Percentiles rank a stretch among this genome's conserved stretches.
Evolutionary conservation across 2,113 vertebrate species (phyloP).

Genomic region (Camelus bactrianus): DNA sequence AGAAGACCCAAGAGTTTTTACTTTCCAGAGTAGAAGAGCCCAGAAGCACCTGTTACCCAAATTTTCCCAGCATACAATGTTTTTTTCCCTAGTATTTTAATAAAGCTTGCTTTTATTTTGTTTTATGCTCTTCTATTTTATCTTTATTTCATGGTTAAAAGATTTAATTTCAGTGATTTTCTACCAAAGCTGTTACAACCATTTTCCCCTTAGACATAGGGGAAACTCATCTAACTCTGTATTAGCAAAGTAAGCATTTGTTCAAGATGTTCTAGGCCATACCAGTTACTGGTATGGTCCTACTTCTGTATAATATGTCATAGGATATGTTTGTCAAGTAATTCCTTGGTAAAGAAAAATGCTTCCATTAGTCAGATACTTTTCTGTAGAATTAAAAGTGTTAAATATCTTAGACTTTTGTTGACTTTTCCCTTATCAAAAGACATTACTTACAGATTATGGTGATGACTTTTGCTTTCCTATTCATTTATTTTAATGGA

Average conservation of each 20-base stretch:
- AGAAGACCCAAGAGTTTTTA: background rate
- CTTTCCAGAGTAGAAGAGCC: background rate
- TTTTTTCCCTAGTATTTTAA: background rate
- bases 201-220: background rate
- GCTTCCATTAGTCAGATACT: background rate
- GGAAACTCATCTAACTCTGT: background rate
- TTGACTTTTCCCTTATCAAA: background rate
- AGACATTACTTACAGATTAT: background rate
- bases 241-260: conserved; percentile 30
- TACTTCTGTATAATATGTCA: background rate
- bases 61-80: background rate
- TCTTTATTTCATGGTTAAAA: background rate
- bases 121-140: background rate
- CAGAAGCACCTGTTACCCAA: background rate
- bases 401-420: background rate
- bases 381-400: conserved; percentile 1
- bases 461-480: background rate
- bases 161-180: conserved; percentile 39
- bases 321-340: background rate
- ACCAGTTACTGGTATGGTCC: background rate
- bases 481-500: background rate
- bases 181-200: background rate
- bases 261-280: conserved; percentile 17
- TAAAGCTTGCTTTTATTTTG: background rate
- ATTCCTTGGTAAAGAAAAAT: conserved; percentile 14